Evolutionary conservation across 2,113 vertebrate genomes (phyloP).

Genomic region (Chiloscyllium plagiosum): DNA sequence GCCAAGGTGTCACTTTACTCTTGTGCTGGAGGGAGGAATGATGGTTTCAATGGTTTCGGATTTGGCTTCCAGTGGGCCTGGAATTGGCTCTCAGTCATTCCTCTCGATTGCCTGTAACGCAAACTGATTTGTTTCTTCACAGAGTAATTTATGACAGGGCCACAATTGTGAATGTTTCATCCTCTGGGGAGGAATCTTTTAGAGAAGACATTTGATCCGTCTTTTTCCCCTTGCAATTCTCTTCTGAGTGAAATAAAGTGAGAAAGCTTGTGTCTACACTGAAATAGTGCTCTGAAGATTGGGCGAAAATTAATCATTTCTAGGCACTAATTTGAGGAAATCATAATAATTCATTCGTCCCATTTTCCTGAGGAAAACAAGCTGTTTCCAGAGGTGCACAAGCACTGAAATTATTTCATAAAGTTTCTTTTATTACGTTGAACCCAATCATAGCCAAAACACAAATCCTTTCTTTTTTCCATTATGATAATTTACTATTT

Average conservation of each 20-base stretch:
- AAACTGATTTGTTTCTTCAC: constrained; percentile 8
- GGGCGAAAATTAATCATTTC: neutral
- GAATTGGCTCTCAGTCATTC: neutral
- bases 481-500: neutral
- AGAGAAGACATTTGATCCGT: neutral
- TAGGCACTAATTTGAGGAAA: neutral
- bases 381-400: neutral
- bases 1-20: constrained; percentile 4
- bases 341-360: too few species aligned
- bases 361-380: neutral
- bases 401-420: neutral
- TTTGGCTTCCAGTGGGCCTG: neutral
- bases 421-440: neutral
- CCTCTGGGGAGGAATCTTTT: neutral
- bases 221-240: neutral
- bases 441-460: neutral
- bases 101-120: neutral
- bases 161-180: neutral
- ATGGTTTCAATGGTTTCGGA: neutral
- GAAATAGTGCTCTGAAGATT: neutral
- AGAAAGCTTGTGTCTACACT: neutral
- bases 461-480: neutral
- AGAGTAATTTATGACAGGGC: neutral
- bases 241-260: neutral
- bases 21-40: neutral